Base-by-base conservation (phyloP, 2,888 invertebrate species). In the Thecocarcelia acutangulata region DNA sequence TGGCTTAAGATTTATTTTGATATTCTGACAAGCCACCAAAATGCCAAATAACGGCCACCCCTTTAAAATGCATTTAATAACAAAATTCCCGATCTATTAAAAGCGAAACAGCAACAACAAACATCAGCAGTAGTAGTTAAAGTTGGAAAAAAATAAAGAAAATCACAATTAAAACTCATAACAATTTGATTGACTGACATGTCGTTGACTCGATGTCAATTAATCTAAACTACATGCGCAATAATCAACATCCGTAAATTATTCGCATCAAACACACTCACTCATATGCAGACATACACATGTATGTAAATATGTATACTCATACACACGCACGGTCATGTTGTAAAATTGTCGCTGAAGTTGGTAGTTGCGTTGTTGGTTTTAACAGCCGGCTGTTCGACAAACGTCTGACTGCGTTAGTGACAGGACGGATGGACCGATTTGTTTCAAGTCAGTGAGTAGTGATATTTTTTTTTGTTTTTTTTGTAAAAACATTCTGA, bases 191-290 rank as follows among this genome's bases (percentile, higher is more conserved):
- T 90, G 89, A 90, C 90, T 90, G 89, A 90, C 90, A 90, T 87
- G 89, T 89, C 89, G 89, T 87, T 90, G 90, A 90, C 89, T 90
- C 88, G 87, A 86, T 86, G 88, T 89, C 88, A 89, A 89, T 88
- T 89, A 89, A 88, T 86, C 87, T 84, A 86, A 87, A 84, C 80
- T 84, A 73, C 84, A 87, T 86, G 85, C 85, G 82, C 84, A 83
- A 81, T 85, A 82, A 82, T 82, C 82, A 82, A 72, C 77, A 74
- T 80, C 80, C 78, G 75, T 61, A 77, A 28, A 37, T 37, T 63
- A 24, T 46, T 46, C 72, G 80, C 50, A 80, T 80, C 52, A 56
- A 50, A 69, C 15, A 66, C 40, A 72, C 46, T 13, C 28, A 59
- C 64, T 37, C 40, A 68, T n/a, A 44, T 33, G 15, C 15, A 19